Conservation (phyloP, 2,797 vertebrate species). For the Amblyraja radiata region DNA sequence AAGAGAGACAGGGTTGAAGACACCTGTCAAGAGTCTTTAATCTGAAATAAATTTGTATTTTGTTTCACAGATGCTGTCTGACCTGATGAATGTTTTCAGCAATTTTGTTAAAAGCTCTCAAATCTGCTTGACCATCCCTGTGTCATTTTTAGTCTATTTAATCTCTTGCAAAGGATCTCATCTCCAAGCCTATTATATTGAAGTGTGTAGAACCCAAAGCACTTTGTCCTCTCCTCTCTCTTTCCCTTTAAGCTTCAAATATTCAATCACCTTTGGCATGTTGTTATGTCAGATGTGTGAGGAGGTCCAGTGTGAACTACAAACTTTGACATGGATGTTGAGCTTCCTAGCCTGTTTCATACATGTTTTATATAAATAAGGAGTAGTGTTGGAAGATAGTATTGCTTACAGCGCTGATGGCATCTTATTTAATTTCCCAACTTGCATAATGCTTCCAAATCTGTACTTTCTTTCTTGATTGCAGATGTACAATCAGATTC, state of each 20-base stretch:
- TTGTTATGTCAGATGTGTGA: background rate
- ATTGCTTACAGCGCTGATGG: background rate
- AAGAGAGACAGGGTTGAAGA: no score
- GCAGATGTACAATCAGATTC: conserved; percentile 53
- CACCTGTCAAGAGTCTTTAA: no score
- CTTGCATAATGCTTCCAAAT: background rate
- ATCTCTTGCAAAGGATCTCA: background rate
- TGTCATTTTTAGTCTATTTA: background rate
- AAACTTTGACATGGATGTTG: background rate
- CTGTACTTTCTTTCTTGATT: background rate
- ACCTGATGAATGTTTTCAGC: no score
- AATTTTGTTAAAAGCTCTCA: background rate
- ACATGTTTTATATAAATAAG: conserved; percentile 23
- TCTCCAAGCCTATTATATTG: background rate
- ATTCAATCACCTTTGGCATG: background rate
- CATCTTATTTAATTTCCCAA: background rate
- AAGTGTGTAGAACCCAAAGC: background rate
- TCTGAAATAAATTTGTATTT: no score
- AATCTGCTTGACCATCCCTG: background rate
- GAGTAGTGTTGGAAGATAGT: conserved; percentile 62
- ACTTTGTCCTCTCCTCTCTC: background rate
- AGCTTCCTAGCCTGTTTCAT: conserved; percentile 57
- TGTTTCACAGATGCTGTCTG: no score
- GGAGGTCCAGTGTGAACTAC: background rate
- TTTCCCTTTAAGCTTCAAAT: background rate